Conservation (phyloP, 2,113 vertebrate genomes). For the Vulpes ferrilata region DNA sequence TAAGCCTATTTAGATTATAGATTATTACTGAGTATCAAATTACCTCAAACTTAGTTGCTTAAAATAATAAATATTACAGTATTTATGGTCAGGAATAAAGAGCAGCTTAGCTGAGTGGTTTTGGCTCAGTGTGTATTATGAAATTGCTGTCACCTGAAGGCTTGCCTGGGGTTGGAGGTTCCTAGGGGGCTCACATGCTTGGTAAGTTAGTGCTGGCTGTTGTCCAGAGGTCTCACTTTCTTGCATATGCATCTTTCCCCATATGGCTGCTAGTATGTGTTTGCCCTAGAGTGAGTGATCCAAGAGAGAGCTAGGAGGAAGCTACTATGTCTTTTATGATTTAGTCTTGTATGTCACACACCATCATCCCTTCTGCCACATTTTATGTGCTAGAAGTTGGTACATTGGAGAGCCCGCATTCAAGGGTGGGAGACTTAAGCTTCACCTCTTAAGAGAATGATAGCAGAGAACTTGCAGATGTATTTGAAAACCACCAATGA, state of each 20-base stretch:
- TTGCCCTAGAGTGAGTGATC: neutral
- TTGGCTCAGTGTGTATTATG: neutral
- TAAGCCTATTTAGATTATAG: neutral
- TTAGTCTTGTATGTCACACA: neutral
- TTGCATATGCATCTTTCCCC: neutral
- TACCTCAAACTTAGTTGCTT: neutral
- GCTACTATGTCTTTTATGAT: neutral
- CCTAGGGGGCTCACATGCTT: neutral
- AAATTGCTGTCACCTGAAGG: neutral
- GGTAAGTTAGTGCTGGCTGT: neutral
- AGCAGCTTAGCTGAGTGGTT: neutral
- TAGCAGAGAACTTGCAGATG: neutral
- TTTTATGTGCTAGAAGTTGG: neutral
- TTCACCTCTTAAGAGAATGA: neutral
- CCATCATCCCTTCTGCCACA: neutral
- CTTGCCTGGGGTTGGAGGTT: neutral
- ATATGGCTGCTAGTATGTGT: neutral
- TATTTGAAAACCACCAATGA: neutral
- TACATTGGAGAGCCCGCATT: neutral
- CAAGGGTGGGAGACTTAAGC: neutral
- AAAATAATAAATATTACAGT: neutral
- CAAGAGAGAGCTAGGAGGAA: neutral
- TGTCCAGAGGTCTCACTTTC: neutral
- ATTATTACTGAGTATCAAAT: slow-evolving; percentile 7
- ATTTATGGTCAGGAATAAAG: neutral